Evolutionary conservation across 2,797 vertebrate species (phyloP).

Genomic region (Cercopithecus mitis): DNA sequence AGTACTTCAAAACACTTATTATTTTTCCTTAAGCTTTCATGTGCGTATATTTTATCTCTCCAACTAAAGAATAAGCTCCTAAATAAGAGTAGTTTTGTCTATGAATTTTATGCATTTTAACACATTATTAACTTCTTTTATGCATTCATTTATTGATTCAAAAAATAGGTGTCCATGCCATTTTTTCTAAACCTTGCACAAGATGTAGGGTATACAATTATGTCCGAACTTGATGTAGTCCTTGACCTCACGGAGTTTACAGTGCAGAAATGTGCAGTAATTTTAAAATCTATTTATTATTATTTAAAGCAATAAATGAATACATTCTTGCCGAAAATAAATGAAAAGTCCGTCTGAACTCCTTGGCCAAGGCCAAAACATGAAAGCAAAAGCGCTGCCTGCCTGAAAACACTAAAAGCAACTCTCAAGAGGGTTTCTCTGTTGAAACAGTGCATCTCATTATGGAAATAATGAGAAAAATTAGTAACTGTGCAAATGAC

Average conservation of each 20-base stretch:
- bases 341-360: not conserved
- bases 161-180: not conserved
- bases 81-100: not conserved
- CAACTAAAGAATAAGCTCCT: not conserved
- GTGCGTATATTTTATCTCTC: not conserved
- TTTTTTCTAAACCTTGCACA: not conserved
- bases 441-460: slow-evolving; percentile 56
- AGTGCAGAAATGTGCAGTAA: not conserved
- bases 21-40: not conserved
- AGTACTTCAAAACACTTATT: not conserved
- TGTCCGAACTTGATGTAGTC: not conserved
- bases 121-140: not conserved
- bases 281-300: not conserved
- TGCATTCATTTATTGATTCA: not conserved
- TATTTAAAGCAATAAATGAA: not conserved
- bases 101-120: not conserved
- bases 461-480: slow-evolving; percentile 59
- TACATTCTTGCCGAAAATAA: slow-evolving; percentile 13
- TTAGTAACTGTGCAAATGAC: not conserved
- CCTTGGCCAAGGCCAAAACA: not conserved
- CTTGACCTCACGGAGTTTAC: not conserved
- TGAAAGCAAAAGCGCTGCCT: slow-evolving; percentile 4
- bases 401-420: slow-evolving; percentile 30
- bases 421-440: not conserved
- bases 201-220: not conserved